phyloP scores from a whole-genome alignment of 2,113 vertebrate species.

The Leucosticte australis region DNA sequence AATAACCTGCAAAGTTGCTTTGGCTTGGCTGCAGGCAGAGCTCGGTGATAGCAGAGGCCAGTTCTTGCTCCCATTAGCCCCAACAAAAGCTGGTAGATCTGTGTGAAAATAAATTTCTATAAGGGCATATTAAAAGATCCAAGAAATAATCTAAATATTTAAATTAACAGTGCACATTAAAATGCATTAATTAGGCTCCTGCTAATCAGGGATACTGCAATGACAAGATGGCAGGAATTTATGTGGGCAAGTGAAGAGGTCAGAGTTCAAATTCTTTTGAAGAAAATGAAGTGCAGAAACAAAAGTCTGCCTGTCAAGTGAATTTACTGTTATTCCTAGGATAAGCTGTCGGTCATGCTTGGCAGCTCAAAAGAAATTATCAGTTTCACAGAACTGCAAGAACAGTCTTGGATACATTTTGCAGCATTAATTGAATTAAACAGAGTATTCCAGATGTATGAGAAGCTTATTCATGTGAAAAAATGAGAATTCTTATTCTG shows the following conservation, averaged over 20 bases:
- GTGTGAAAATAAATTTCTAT: background rate
- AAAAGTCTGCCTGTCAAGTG: background rate
- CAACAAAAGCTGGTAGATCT: background rate
- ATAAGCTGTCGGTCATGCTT: background rate
- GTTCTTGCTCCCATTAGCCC: background rate
- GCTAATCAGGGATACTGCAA: background rate
- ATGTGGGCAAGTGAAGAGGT: background rate
- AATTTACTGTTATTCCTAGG: background rate
- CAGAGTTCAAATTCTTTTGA: background rate
- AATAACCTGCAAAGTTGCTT: background rate
- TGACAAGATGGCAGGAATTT: background rate
- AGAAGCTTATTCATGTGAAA: background rate
- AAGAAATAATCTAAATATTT: background rate
- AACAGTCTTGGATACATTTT: background rate
- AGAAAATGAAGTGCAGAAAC: background rate
- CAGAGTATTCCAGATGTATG: background rate
- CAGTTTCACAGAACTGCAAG: background rate
- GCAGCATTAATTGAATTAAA: conserved; percentile 11
- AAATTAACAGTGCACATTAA: background rate
- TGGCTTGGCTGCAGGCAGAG: background rate
- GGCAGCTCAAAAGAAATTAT: background rate
- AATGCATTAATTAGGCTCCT: background rate
- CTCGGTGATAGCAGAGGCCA: background rate
- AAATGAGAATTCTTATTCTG: background rate
- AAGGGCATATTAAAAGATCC: background rate